Percentiles rank a stretch among this genome's conserved stretches.
Conservation (phyloP, 1,140 invertebrate species). For the Hydropsyche tenuis region DNA sequence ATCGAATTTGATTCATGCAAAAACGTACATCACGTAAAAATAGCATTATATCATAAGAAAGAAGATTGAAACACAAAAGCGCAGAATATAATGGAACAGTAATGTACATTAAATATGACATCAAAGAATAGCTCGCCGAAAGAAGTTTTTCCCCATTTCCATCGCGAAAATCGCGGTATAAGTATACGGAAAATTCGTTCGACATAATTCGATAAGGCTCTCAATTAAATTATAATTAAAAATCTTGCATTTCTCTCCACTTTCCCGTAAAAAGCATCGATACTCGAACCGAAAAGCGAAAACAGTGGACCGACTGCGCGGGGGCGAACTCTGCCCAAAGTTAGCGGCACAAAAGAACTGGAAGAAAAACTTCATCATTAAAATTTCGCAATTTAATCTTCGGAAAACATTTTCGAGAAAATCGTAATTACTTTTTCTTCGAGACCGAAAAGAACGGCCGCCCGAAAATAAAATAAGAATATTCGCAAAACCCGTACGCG, state of each 20-base stretch:
- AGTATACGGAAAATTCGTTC: neutral
- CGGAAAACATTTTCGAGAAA: conserved; percentile 14
- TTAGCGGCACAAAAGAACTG: conserved; percentile 2
- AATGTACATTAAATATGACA: too few relatives aligned
- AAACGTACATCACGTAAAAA: too few relatives aligned
- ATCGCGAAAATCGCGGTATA: neutral
- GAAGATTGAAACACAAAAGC: too few relatives aligned
- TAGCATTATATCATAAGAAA: too few relatives aligned
- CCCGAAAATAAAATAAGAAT: too few relatives aligned
- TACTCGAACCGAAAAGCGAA: neutral
- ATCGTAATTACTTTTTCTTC: conserved; percentile 32
- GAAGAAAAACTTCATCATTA: conserved; percentile 33
- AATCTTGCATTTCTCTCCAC: too few relatives aligned
- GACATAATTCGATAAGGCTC: neutral
- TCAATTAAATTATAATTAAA: too few relatives aligned
- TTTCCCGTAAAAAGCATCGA: neutral
- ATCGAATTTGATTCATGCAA: too few relatives aligned
- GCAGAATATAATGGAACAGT: too few relatives aligned
- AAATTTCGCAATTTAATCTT: conserved; percentile 28
- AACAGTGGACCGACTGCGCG: neutral
- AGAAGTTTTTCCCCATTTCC: neutral
- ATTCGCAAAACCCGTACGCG: too few relatives aligned
- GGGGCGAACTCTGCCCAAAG: neutral
- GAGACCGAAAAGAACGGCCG: too few relatives aligned
- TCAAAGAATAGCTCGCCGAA: neutral